Evolutionary conservation across 2,888 invertebrate genomes (phyloP).

Genomic region (Sphaerophoria taeniata): DNA sequence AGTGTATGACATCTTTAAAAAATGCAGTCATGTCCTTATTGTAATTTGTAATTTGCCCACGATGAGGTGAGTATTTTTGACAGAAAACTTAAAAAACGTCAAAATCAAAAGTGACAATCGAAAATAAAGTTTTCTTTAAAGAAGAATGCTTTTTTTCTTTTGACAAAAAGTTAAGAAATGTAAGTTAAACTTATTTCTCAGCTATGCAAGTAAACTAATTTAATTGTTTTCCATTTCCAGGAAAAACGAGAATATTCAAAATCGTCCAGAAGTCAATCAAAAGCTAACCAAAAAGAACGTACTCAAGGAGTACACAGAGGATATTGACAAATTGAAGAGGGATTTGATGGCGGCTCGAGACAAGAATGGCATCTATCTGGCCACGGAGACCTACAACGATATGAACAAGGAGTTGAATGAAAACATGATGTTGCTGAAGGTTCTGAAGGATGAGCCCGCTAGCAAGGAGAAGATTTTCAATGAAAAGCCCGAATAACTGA

Average conservation of each 20-base stretch:
- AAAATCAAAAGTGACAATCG: too few relatives aligned
- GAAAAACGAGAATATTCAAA: slow-evolving; percentile 96
- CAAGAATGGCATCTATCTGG: slow-evolving; percentile 93
- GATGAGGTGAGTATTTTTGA: too few relatives aligned
- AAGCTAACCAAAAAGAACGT: slow-evolving; percentile 92
- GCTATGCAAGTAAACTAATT: too few relatives aligned
- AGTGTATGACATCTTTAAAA: too few relatives aligned
- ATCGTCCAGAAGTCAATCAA: slow-evolving; percentile 96
- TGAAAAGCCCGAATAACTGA: slow-evolving; percentile 84
- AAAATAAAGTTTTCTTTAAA: too few relatives aligned
- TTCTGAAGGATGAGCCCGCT: slow-evolving; percentile 87
- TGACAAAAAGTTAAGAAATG: too few relatives aligned
- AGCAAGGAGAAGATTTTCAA: slow-evolving; percentile 85
- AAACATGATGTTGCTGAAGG: slow-evolving; percentile 87
- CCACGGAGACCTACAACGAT: slow-evolving; percentile 91
- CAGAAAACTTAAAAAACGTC: too few relatives aligned
- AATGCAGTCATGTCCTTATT: too few relatives aligned
- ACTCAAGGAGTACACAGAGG: slow-evolving; percentile 93
- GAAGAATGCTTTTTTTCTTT: too few relatives aligned
- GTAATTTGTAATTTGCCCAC: too few relatives aligned
- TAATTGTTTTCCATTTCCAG: too few relatives aligned
- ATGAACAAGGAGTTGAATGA: slow-evolving; percentile 89
- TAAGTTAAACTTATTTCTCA: too few relatives aligned
- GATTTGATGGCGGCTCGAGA: slow-evolving; percentile 94
- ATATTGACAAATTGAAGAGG: slow-evolving; percentile 93